Percentiles rank a stretch among this genome's conserved stretches.
Evolutionary conservation across 1,140 invertebrate species (phyloP).

Genomic region (Caerostris darwini): DNA sequence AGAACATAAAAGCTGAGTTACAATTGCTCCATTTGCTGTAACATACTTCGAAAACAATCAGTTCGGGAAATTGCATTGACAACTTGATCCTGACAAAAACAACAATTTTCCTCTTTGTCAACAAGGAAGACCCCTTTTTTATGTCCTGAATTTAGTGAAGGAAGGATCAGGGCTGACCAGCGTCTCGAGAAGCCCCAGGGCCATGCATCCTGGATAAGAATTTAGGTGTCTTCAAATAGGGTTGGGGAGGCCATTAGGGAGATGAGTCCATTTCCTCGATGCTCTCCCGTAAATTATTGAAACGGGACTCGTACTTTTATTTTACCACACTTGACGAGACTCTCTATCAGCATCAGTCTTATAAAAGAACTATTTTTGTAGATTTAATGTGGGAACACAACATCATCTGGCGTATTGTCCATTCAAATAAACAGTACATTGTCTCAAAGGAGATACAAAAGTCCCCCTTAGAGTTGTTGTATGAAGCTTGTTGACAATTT

Average conservation of each 20-base stretch:
- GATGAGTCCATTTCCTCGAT: constrained; percentile 20
- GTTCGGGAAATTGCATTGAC: neutral
- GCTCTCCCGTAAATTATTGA: neutral
- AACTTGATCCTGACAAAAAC: neutral
- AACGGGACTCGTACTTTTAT: neutral
- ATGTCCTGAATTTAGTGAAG: neutral
- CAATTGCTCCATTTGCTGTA: neutral
- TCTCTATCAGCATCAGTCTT: too few relatives aligned
- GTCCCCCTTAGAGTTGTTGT: too few relatives aligned
- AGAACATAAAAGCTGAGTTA: too few relatives aligned
- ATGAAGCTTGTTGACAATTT: too few relatives aligned
- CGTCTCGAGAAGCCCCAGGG: neutral
- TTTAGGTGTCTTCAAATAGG: neutral
- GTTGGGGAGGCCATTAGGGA: neutral
- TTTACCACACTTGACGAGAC: neutral
- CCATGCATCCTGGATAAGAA: neutral
- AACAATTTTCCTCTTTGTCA: neutral
- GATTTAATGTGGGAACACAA: too few relatives aligned
- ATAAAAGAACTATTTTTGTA: too few relatives aligned
- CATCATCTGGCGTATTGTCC: too few relatives aligned
- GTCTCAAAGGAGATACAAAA: too few relatives aligned
- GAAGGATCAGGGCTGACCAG: neutral
- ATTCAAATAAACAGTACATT: too few relatives aligned
- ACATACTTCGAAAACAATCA: neutral
- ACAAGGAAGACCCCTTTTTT: neutral